Conservation (phyloP, 2,797 vertebrate genomes). For the Siniperca obscura region DNA sequence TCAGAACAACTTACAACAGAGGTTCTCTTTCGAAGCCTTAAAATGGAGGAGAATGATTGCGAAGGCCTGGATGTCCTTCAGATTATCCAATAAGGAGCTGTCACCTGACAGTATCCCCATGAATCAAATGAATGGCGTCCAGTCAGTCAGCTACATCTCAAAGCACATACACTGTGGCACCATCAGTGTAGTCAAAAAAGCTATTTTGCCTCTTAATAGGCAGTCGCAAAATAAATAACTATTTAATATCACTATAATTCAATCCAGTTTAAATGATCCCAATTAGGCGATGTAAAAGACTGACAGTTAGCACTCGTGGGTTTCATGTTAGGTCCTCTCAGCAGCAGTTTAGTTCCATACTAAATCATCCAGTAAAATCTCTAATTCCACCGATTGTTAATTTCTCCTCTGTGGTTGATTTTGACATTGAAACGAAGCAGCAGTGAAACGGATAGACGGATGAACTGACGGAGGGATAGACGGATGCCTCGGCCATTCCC, state of each 20-base stretch:
- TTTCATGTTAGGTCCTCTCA: background rate
- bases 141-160: slow-evolving; percentile 1
- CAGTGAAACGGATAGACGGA: slow-evolving; percentile 33
- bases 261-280: background rate
- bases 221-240: background rate
- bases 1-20: background rate
- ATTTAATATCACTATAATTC: background rate
- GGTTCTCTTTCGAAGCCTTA: slow-evolving; percentile 3
- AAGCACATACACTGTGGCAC: background rate
- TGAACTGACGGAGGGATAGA: slow-evolving; percentile 15
- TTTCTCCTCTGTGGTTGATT: slow-evolving; percentile 4
- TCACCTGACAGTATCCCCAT: background rate
- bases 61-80: slow-evolving; percentile 26
- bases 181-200: background rate
- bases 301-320: background rate
- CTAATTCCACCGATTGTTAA: background rate
- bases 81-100: background rate
- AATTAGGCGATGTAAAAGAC: background rate
- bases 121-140: background rate
- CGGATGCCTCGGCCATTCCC: slow-evolving; percentile 12
- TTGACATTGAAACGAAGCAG: background rate
- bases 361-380: slow-evolving; percentile 5
- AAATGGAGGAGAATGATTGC: background rate
- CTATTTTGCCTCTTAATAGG: background rate
- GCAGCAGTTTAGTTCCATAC: background rate